phyloP scores from a whole-genome alignment of 2,888 invertebrate genomes.

The Quadroppia sp. region DNA sequence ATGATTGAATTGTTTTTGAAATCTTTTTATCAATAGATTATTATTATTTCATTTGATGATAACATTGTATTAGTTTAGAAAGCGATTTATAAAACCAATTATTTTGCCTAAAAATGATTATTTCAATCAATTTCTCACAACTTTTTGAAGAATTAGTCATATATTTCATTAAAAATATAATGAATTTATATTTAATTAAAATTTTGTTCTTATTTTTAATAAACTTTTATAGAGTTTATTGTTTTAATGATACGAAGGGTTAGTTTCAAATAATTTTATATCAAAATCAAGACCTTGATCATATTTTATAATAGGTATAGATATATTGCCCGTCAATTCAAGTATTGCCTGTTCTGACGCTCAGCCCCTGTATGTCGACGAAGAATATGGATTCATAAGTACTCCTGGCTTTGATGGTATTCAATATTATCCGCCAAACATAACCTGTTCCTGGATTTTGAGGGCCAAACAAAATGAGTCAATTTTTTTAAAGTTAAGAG shows the following conservation, averaged over 20 bases:
- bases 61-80: background rate
- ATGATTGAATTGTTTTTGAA: no score
- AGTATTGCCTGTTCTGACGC: slow-evolving; percentile 30
- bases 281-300: background rate
- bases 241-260: background rate
- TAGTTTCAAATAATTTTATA: background rate
- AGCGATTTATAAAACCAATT: background rate
- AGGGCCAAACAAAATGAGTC: slow-evolving; percentile 44
- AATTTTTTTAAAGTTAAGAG: slow-evolving; percentile 12
- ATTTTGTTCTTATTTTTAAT: no score
- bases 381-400: slow-evolving; percentile 42
- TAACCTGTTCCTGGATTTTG: slow-evolving; percentile 45
- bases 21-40: background rate
- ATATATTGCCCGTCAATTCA: background rate
- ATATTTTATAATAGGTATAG: background rate
- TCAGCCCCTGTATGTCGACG: slow-evolving; percentile 39
- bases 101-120: background rate
- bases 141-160: no score
- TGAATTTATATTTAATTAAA: background rate
- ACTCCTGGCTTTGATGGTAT: slow-evolving; percentile 44
- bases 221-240: no score
- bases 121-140: no score
- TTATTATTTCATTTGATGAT: background rate
- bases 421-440: slow-evolving; percentile 42
- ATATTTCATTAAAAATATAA: background rate